A percentile compares a stretch with the other conserved stretches of the same genome.
phyloP scores from a whole-genome alignment of 2,888 invertebrate genomes.

The Trissolcus brochymenae region DNA sequence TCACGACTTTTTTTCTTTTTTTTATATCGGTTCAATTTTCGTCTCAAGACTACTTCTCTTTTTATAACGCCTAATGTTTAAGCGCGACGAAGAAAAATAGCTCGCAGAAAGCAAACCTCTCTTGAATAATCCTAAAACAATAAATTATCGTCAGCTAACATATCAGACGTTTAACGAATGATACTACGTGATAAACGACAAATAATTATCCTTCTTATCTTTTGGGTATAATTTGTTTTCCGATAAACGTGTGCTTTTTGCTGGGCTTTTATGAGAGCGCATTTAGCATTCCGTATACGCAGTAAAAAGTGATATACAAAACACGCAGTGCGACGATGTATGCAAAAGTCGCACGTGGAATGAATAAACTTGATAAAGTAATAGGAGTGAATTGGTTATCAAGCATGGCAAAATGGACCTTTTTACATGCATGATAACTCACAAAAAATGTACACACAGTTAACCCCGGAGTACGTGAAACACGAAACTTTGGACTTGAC shows the following conservation, averaged over 20 bases:
- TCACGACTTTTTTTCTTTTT: too few species aligned
- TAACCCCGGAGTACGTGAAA: too few species aligned
- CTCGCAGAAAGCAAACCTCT: conserved; percentile 18
- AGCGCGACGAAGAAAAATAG: conserved; percentile 12
- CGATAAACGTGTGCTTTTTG: conserved; percentile 43
- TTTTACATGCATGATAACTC: conserved; percentile 33
- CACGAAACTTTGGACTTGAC: neutral
- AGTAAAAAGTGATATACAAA: conserved; percentile 42
- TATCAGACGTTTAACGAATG: conserved; percentile 33
- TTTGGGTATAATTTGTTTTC: conserved; percentile 27
- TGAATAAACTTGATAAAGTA: conserved; percentile 50
- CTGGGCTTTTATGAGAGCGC: conserved; percentile 21
- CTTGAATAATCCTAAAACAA: conserved; percentile 9
- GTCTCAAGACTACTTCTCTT: conserved; percentile 21
- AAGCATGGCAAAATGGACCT: conserved; percentile 35
- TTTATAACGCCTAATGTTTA: too few species aligned
- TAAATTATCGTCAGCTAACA: conserved; percentile 21
- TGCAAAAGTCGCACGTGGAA: conserved; percentile 32
- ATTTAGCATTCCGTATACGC: conserved; percentile 45
- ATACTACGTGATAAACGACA: conserved; percentile 25
- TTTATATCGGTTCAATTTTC: conserved; percentile 13
- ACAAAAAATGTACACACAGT: conserved; percentile 19
- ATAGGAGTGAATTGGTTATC: conserved; percentile 49
- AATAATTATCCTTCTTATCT: conserved; percentile 37
- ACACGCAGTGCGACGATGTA: conserved; percentile 28